Base-by-base conservation (phyloP, 2,113 vertebrate genomes). In the Hippoglossus stenolepis region DNA sequence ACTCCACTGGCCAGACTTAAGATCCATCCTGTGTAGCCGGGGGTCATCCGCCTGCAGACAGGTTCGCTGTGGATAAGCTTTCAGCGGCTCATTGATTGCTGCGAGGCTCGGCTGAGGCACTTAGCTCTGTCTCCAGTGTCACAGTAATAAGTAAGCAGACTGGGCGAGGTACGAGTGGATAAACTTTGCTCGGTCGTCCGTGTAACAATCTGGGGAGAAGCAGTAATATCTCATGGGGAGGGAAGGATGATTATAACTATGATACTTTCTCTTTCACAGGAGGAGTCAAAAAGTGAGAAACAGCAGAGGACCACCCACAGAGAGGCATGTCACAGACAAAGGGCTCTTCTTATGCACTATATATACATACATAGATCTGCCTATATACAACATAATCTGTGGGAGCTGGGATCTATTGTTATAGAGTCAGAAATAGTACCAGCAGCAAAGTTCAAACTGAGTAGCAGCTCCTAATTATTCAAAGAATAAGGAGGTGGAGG, bases 31-130 rank as follows among this genome's bases (percentile, higher is more conserved):
- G 26, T 61, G 54, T 38, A 70, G 24, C 57, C 65, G 47, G 62
- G 35, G 73, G 72, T 77, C 73, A 45, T 84, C 51, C 77, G 59
- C 78, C 65, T 38, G 77, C 84, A 88, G 73, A 70, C 67, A 67
- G 72, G 83, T 66, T 76, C 69, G 71, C 60, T 53, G 40, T 82
- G 79, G 70, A 87, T 69, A 75, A 65, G 86, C 73, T 88, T 82
- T 88, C 82, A 90, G 76, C 65, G 54, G 66, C 58, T 60, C 82
- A 90, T 90, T 85, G 87, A 86, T 82, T 70, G 85, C 75, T 58
- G 67, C 47, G 51, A 72, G 49, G 21, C 65, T 68, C 65, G 40
- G 47, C 83, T 70, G 65, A 79, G 69, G 84, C 85, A 85, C 86
- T 91, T 87, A 89, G 63, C 75, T 79, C 64, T 12, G 77, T 88